Percentiles rank a stretch among this genome's conserved stretches.
Conservation (phyloP, 2,888 invertebrate species). For the Chloroclystis v-ata region DNA sequence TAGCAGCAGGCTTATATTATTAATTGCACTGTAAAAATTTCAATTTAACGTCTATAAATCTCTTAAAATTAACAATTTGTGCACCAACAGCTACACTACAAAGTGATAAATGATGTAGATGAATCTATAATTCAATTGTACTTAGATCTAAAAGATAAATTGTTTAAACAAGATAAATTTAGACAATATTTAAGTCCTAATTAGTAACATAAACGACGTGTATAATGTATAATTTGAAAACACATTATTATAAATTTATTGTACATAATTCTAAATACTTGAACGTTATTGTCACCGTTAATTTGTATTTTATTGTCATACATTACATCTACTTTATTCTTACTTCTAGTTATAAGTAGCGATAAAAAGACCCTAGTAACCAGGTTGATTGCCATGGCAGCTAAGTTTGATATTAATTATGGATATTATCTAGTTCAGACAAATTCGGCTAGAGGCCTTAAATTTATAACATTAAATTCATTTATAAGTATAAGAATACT, state of each 20-base stretch:
- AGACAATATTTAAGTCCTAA: slow-evolving; percentile 7
- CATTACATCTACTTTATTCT: slow-evolving; percentile 14
- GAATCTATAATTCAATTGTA: slow-evolving; percentile 24
- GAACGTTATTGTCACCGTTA: slow-evolving; percentile 15
- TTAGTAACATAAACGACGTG: slow-evolving; percentile 1
- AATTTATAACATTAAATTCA: slow-evolving; percentile 11
- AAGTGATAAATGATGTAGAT: slow-evolving; percentile 45
- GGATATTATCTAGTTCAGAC: slow-evolving; percentile 11
- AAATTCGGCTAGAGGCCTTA: slow-evolving; percentile 16
- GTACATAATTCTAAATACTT: slow-evolving; percentile 8
- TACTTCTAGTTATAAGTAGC: slow-evolving; percentile 7
- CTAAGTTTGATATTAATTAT: slow-evolving; percentile 6
- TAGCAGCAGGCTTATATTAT: slow-evolving; percentile 17
- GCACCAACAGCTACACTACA: slow-evolving; percentile 71
- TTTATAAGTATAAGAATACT: background rate
- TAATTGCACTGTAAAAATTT: slow-evolving; percentile 39
- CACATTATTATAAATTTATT: slow-evolving; percentile 10
- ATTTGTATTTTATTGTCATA: slow-evolving; percentile 22
- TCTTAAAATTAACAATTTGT: slow-evolving; percentile 58
- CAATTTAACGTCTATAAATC: slow-evolving; percentile 33
- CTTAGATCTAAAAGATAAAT: slow-evolving; percentile 18
- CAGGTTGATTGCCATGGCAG: slow-evolving; percentile 3
- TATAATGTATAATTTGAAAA: slow-evolving; percentile 15
- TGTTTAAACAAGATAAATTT: slow-evolving; percentile 10
- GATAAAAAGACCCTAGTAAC: slow-evolving; percentile 12